Evolutionary conservation across 1,140 invertebrate species (phyloP).

Genomic region (Charaxes varanes): DNA sequence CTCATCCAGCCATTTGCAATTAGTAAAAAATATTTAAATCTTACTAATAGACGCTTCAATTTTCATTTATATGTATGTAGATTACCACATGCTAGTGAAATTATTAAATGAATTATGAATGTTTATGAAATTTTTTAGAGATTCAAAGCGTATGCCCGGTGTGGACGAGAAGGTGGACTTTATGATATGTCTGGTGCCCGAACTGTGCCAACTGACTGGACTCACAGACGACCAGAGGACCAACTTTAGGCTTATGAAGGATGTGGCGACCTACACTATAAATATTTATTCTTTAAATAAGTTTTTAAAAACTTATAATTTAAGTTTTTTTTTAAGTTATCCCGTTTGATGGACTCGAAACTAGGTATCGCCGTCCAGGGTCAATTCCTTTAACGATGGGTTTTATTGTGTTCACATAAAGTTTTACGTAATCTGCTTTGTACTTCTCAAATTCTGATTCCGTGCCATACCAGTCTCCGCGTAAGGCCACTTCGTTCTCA

Average conservation of each 20-base stretch:
- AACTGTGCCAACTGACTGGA: slow-evolving; percentile 89
- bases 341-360: slow-evolving; percentile 97
- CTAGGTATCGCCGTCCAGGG: slow-evolving; percentile 79
- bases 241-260: slow-evolving; percentile 84
- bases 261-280: slow-evolving; percentile 85
- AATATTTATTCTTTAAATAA: too few relatives aligned
- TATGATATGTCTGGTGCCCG: slow-evolving; percentile 84
- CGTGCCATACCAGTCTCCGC: slow-evolving; percentile 89
- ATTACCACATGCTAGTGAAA: background rate
- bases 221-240: slow-evolving; percentile 74
- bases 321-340: too few relatives aligned
- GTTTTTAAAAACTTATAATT: too few relatives aligned
- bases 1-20: too few relatives aligned
- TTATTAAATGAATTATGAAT: background rate
- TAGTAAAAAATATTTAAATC: too few relatives aligned
- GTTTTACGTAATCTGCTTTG: slow-evolving; percentile 87
- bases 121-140: slow-evolving; percentile 27
- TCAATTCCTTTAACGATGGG: slow-evolving; percentile 79
- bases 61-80: too few relatives aligned
- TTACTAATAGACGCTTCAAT: too few relatives aligned
- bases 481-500: slow-evolving; percentile 95
- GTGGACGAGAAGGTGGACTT: slow-evolving; percentile 69
- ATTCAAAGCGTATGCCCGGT: slow-evolving; percentile 46
- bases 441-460: slow-evolving; percentile 75
- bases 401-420: slow-evolving; percentile 89